Evolutionary conservation across 2,113 vertebrate species (phyloP), one percentile per base, ranked within the genome.

Genomic region (Arenaria interpres): DNA sequence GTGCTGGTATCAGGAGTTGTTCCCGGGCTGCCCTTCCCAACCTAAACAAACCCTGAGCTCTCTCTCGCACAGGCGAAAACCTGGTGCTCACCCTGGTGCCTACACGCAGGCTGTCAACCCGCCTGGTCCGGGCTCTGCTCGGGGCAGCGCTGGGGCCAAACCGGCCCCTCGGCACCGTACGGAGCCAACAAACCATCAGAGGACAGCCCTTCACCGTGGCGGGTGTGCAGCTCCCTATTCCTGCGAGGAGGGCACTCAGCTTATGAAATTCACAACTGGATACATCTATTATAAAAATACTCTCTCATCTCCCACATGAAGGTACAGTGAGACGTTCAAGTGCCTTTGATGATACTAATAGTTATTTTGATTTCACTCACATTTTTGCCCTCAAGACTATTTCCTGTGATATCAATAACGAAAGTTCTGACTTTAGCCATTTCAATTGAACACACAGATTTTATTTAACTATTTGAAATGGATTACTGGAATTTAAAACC

Each of bases 401-500:
- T 97, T 98, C 97, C 97, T 92, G 93, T 90, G 95, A 93, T 96
- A 96, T 96, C 97, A 94, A 60, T 89, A 97, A 92, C 59, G 2
- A 95, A 98, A 97, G 95, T 97, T 96, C 96, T 97, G 97, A 94
- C 97, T 98, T 94, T 69, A 96, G 96, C 97, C 97, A 97, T 97
- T 97, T 96, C 96, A 92, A 89, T 12, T 93, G 97, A 97, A 85
- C 96, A 54, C 77, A 90, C 74, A 88, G 84, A 97, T 97, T 96
- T 97, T 97, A 97, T 98, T 97, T 96, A 97, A 96, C 95, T 93
- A 95, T 97, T 96, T 96, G 86, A 91, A 97, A 98, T 96, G 96
- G 95, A 97, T 97, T 97, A 96, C 91, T 93, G 97, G 97, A 97
- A 98, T 98, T 96, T 98, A 97, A 98, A 98, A 96, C 88, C 98